Conservation (phyloP, 2,113 vertebrate genomes). For the Abramis brama region DNA sequence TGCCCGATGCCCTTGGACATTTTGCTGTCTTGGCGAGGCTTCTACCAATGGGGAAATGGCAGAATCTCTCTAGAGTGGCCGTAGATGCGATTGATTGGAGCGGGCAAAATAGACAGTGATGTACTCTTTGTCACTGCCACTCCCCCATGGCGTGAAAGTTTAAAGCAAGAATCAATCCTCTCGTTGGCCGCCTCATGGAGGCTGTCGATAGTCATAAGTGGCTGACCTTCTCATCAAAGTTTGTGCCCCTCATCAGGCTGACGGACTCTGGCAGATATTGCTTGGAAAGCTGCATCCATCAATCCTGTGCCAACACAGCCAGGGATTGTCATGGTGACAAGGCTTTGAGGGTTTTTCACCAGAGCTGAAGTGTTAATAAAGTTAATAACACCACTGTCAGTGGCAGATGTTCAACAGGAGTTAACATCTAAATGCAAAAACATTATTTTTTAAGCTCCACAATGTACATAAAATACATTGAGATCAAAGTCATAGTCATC, state of each 20-base stretch:
- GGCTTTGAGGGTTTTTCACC: not conserved
- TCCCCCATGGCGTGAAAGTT: slow-evolving; percentile 48
- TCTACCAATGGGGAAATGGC: slow-evolving; percentile 33
- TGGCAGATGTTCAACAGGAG: not conserved
- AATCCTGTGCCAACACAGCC: slow-evolving; percentile 17
- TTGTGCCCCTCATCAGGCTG: slow-evolving; percentile 35
- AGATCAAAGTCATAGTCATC: not conserved
- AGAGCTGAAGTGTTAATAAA: slow-evolving; percentile 19
- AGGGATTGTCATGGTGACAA: slow-evolving; percentile 1
- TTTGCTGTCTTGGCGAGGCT: slow-evolving; percentile 48
- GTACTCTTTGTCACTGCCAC: slow-evolving; percentile 67
- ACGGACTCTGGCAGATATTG: slow-evolving; percentile 24
- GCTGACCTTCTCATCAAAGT: slow-evolving; percentile 54
- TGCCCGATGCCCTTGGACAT: slow-evolving; percentile 41
- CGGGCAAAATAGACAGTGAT: slow-evolving; percentile 72
- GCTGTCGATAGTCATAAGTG: slow-evolving; percentile 59
- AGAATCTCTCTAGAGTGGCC: slow-evolving; percentile 52
- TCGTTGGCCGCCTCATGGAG: slow-evolving; percentile 45
- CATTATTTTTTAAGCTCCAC: not conserved
- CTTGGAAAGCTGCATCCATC: not conserved
- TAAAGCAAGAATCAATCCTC: slow-evolving; percentile 60
- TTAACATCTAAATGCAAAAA: slow-evolving; percentile 14
- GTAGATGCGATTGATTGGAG: slow-evolving; percentile 70
- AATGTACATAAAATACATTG: not conserved
- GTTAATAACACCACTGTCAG: not conserved